Percentiles rank a stretch among this genome's conserved stretches.
Evolutionary conservation across 2,888 invertebrate species (phyloP).

Genomic region (Watsonalla binaria): DNA sequence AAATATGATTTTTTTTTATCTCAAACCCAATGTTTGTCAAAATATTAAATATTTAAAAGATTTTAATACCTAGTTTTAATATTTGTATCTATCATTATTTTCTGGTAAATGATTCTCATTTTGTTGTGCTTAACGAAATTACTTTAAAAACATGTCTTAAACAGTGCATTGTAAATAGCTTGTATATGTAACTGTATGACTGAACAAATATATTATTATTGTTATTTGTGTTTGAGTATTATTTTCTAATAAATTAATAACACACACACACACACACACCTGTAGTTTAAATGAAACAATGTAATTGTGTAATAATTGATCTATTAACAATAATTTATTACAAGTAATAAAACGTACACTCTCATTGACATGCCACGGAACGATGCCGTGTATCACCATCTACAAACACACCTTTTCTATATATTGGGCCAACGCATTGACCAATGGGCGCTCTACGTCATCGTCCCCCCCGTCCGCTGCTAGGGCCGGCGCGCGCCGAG

Average conservation of each 20-base stretch:
- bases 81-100: no score
- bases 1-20: no score
- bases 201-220: conserved; percentile 22
- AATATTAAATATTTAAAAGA: no score
- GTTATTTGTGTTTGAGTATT: not conserved
- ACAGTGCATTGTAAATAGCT: conserved; percentile 7
- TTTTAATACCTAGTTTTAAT: no score
- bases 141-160: no score
- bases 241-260: conserved; percentile 9
- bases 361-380: conserved; percentile 49
- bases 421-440: conserved; percentile 1
- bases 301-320: conserved; percentile 61
- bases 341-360: conserved; percentile 66
- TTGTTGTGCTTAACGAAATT: no score
- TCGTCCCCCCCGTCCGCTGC: no score
- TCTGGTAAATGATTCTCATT: no score
- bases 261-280: conserved; percentile 6
- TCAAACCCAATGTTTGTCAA: no score
- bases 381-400: conserved; percentile 38
- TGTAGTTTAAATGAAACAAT: conserved; percentile 29
- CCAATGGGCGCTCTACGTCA: no score
- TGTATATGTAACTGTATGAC: conserved; percentile 15
- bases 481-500: no score
- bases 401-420: conserved; percentile 36
- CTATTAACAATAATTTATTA: conserved; percentile 78